phyloP scores from a whole-genome alignment of 2,888 invertebrate species.

The Odontomyia ornata region DNA sequence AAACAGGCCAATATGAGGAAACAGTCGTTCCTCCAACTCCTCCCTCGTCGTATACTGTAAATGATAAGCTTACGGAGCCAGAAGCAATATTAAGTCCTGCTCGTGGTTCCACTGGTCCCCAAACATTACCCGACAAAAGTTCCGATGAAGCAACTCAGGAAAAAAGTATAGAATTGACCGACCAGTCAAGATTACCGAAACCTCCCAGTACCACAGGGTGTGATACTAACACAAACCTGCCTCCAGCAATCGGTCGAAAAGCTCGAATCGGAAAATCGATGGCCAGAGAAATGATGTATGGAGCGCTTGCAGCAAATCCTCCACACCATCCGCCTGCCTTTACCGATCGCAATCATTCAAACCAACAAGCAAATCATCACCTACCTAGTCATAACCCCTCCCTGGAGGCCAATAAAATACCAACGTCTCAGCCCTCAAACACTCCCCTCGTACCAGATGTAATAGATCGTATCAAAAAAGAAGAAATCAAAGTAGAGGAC shows the following conservation, averaged over 20 bases:
- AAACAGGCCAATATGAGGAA: conserved; percentile 60
- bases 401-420: conserved; percentile 33
- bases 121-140: conserved; percentile 68
- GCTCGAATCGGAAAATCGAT: conserved; percentile 73
- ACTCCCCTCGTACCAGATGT: conserved; percentile 34
- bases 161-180: not conserved
- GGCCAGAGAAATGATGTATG: conserved; percentile 69
- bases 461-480: conserved; percentile 58
- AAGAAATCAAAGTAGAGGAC: conserved; percentile 63
- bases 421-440: conserved; percentile 44
- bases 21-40: conserved; percentile 62
- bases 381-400: conserved; percentile 49
- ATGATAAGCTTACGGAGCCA: conserved; percentile 53
- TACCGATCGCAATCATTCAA: conserved; percentile 45
- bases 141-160: conserved; percentile 41
- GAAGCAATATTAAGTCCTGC: conserved; percentile 69
- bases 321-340: conserved; percentile 49
- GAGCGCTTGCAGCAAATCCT: conserved; percentile 50
- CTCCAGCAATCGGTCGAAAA: conserved; percentile 60
- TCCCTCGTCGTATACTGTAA: conserved; percentile 47
- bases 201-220: not conserved
- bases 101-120: conserved; percentile 72
- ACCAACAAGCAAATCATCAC: conserved; percentile 27
- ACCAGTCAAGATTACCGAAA: not conserved
- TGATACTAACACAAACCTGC: not conserved